These are phyloP conservation scores for Poeciliopsis gracilis DNA, from an alignment of 2,797 vertebrate species.

Conservation along the genomic window DNA sequence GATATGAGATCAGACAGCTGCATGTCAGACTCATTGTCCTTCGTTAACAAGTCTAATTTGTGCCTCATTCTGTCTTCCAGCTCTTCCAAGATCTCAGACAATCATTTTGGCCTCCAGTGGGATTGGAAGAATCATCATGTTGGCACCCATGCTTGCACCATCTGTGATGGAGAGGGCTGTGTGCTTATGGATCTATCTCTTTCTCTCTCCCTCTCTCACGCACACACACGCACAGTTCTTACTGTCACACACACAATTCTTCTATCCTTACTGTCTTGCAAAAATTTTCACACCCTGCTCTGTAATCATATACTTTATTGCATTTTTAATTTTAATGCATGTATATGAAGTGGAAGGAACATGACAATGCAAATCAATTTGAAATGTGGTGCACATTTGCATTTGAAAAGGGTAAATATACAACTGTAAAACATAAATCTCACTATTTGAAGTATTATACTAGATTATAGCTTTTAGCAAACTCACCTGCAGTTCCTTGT, in stretches of 20 bases:
- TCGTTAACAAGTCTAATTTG: constrained; percentile 80
- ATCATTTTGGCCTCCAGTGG: constrained; percentile 72
- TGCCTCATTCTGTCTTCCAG: constrained; percentile 71
- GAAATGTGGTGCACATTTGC: not conserved
- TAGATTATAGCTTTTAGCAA: not conserved
- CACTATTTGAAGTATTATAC: not conserved
- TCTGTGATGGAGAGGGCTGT: constrained; percentile 73
- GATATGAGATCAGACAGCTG: constrained; percentile 78
- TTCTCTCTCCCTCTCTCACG: constrained; percentile 1
- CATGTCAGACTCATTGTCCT: constrained; percentile 78
- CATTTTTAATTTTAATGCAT: not conserved
- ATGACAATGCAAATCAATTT: not conserved
- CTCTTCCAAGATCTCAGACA: constrained; percentile 78
- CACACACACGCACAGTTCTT: not conserved
- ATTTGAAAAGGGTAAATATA: not conserved
- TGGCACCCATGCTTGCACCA: constrained; percentile 77
- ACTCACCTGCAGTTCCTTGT: not conserved
- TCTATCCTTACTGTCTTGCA: not conserved
- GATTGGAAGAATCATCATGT: constrained; percentile 72
- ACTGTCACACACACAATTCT: too few species aligned
- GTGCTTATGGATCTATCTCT: constrained; percentile 59
- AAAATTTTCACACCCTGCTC: not conserved
- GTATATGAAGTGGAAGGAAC: not conserved
- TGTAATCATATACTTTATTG: not conserved
- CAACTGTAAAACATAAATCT: not conserved